Base-by-base conservation (phyloP, 2,797 vertebrate species). In the Halcyon smyrnensis region DNA sequence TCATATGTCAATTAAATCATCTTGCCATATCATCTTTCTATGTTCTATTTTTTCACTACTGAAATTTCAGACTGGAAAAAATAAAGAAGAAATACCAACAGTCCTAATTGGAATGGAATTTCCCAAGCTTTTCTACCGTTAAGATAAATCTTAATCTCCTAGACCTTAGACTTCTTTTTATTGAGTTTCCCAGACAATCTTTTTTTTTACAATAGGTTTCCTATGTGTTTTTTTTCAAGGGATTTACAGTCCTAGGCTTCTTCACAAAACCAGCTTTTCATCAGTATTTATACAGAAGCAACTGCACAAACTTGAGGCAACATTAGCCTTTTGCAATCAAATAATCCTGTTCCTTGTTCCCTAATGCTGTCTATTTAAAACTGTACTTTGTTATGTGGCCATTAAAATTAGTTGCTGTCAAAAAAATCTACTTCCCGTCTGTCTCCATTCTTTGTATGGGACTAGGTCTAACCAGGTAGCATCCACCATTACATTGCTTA, bases 1-100 rank as follows among this genome's bases (percentile, higher is more conserved):
- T 92, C 68, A 93, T 92, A 93, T 85, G 64, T 74, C 81, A 83
- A 15, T 93, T 96, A 92, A 95, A 91, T 94, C 56, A 93, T 92
- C 81, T 79, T 93, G 70, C 56, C 7, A 4, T 92, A 74, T 83
- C 56, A 39, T 87, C 63, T 84, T 95, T 80, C 39, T 56, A 0
- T 77, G n/a, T 85, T 95, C 67, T 70, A 4, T 81, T 94, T 54
- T 96, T 91, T 90, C 62, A 76, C 37, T 71, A n/a, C 41, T 86
- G 63, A 71, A 90, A 84, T 82, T 89, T 90, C 67, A 54, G 20
- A 19, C 9, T 63, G 30, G 63, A 89, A 91, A 79, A 95, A 73
- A 63, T 25, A 59, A 24, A 39, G n/a, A 83, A 69, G 46, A 80
- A 81, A 63, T 63, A 34, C 43, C 30, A 32, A 53, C 2, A 4